phyloP scores from a whole-genome alignment of 2,113 vertebrate genomes.

The Syngnathoides biaculeatus region DNA sequence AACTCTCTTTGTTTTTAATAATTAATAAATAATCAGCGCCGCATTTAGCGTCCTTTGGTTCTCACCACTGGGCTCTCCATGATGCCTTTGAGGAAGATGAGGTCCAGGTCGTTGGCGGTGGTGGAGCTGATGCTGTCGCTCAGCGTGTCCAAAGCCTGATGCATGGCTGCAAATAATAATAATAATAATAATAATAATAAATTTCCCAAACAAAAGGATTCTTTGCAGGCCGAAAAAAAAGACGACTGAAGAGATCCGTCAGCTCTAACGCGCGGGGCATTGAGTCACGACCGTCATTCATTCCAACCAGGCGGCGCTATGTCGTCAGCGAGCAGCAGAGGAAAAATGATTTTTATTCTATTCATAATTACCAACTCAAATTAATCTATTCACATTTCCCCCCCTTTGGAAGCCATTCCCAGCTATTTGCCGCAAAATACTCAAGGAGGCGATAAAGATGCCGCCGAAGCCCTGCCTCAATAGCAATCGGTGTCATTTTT shows the following conservation, averaged over 20 bases:
- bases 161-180: constrained; percentile 89
- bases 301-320: background rate
- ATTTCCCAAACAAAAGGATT: no score
- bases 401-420: no score
- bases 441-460: no score
- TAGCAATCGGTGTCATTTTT: no score
- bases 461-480: no score
- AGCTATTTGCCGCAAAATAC: no score
- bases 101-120: constrained; percentile 85
- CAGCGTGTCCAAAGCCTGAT: constrained; percentile 87
- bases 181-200: no score
- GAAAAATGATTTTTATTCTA: no score
- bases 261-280: background rate
- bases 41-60: background rate
- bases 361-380: no score
- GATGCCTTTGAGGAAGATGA: constrained; percentile 93
- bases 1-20: no score
- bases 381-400: no score
- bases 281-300: background rate
- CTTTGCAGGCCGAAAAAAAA: background rate
- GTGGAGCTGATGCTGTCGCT: constrained; percentile 86
- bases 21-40: background rate
- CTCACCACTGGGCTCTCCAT: constrained; percentile 95
- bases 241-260: background rate
- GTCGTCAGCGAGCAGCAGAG: background rate